Percentiles rank a stretch among this genome's conserved stretches.
Evolutionary conservation across 2,888 invertebrate genomes (phyloP).

Genomic region (Holacanthella duospinosa): DNA sequence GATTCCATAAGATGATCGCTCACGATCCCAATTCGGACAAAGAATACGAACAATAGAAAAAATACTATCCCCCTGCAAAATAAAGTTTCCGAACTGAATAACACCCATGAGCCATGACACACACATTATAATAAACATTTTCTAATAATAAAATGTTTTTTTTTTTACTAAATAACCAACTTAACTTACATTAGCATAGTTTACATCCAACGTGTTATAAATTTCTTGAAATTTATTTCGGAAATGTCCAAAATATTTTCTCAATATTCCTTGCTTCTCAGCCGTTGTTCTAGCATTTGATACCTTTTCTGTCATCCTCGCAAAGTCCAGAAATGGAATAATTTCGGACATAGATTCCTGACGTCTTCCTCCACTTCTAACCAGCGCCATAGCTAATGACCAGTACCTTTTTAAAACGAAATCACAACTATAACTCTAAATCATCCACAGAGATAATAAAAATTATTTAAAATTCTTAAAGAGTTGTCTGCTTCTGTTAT

Average conservation of each 20-base stretch:
- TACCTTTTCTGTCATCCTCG: conserved; percentile 21
- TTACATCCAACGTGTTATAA: conserved; percentile 22
- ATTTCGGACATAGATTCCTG: neutral
- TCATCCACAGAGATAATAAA: no score
- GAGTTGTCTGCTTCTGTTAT: no score
- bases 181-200: conserved; percentile 20
- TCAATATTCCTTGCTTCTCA: conserved; percentile 15
- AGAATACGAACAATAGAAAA: conserved; percentile 26
- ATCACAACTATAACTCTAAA: no score
- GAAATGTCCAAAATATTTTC: conserved; percentile 16
- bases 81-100: neutral
- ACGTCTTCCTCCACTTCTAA: neutral
- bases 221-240: conserved; percentile 16
- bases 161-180: neutral
- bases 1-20: conserved; percentile 27
- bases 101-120: neutral
- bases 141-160: neutral
- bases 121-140: neutral
- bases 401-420: no score
- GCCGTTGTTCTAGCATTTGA: neutral
- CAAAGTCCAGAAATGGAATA: conserved; percentile 21
- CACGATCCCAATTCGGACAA: conserved; percentile 23
- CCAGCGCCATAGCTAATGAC: no score
- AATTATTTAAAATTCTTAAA: neutral
- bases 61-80: conserved; percentile 32